Percentiles rank a stretch among this genome's conserved stretches.
phyloP scores from a whole-genome alignment of 2,888 invertebrate genomes.

The Erebia palarica region DNA sequence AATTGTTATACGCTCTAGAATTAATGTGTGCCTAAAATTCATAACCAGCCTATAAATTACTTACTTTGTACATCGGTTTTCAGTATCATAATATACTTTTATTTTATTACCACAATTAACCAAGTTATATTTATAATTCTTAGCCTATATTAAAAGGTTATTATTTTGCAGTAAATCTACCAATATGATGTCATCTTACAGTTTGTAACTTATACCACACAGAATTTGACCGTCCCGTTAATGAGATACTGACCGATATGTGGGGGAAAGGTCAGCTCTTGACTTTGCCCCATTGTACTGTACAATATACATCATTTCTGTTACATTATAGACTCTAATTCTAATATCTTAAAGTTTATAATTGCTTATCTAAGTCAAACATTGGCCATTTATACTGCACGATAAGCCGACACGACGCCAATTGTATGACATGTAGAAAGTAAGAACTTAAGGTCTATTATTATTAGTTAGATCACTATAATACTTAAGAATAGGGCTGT shows the following conservation, averaged over 20 bases:
- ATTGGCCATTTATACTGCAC: slow-evolving; percentile 23
- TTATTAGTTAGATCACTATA: slow-evolving; percentile 2
- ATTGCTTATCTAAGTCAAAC: slow-evolving; percentile 8
- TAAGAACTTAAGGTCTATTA: slow-evolving; percentile 16
- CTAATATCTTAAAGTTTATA: slow-evolving; percentile 3
- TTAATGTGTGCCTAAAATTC: no score
- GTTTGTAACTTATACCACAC: slow-evolving; percentile 27
- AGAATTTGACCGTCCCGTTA: slow-evolving; percentile 63
- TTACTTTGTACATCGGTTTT: no score
- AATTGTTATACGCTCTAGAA: no score
- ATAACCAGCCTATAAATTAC: no score
- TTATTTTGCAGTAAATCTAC: no score
- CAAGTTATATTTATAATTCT: no score
- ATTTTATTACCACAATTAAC: no score
- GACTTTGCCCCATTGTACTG: slow-evolving; percentile 50
- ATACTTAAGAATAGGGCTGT: slow-evolving; percentile 7
- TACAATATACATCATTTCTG: slow-evolving; percentile 24
- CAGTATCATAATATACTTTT: no score
- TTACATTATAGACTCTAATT: slow-evolving; percentile 9
- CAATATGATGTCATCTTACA: background rate
- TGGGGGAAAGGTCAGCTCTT: slow-evolving; percentile 66
- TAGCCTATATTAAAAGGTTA: no score
- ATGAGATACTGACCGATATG: slow-evolving; percentile 77
- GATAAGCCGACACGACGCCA: slow-evolving; percentile 25
- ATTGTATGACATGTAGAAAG: slow-evolving; percentile 25